phyloP scores from a whole-genome alignment of 2,888 invertebrate species.

The Lasioglossum malachurum region DNA sequence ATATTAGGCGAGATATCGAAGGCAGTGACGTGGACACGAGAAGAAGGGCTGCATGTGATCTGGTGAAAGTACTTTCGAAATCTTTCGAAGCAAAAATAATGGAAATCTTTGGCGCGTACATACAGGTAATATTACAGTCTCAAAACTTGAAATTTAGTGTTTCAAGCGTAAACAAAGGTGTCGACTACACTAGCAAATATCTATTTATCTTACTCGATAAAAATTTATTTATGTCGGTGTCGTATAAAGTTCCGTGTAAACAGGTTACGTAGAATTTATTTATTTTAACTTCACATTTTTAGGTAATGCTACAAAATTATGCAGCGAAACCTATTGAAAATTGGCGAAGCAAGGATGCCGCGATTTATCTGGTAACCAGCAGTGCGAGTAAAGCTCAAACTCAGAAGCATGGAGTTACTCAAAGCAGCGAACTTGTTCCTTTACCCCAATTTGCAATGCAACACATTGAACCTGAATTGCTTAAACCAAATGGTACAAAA shows the following conservation, averaged over 20 bases:
- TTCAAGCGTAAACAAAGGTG: too few species aligned
- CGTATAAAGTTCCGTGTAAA: too few species aligned
- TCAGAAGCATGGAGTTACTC: conserved; percentile 95
- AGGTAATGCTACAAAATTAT: conserved; percentile 93
- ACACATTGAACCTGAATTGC: conserved; percentile 95
- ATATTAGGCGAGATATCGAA: conserved; percentile 97
- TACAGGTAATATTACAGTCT: conserved; percentile 87
- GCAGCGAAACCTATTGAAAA: conserved; percentile 90
- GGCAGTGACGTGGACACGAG: conserved; percentile 99
- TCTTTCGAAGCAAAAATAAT: conserved; percentile 96
- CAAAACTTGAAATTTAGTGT: too few species aligned
- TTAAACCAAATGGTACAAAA: conserved; percentile 88
- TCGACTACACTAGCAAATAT: too few species aligned
- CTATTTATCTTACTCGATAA: too few species aligned
- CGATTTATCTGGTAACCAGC: conserved; percentile 98
- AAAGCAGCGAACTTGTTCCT: conserved; percentile 95
- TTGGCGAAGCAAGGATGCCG: conserved; percentile 98
- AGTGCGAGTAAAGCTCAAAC: conserved; percentile 96
- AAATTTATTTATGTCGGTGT: too few species aligned
- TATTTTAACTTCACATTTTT: conserved; percentile 50
- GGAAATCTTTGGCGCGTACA: conserved; percentile 94
- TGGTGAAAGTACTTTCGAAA: conserved; percentile 95
- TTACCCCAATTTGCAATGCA: conserved; percentile 94
- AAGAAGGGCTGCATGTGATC: conserved; percentile 97
- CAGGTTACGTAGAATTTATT: neutral